Conservation (phyloP, 1,140 invertebrate genomes). For the Manduca sexta region DNA sequence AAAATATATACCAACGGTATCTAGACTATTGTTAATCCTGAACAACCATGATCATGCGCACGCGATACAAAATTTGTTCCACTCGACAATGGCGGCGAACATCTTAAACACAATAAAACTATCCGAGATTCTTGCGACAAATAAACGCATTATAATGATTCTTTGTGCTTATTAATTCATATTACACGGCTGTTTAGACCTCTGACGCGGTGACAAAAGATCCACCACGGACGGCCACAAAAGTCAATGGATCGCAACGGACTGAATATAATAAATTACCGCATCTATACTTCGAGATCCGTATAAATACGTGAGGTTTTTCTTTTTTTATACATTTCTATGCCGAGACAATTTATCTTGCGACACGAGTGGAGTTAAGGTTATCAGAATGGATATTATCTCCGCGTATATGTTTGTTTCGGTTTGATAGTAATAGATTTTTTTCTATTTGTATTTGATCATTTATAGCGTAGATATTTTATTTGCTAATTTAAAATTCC, state of each 20-base stretch:
- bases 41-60: conserved; percentile 35
- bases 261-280: conserved; percentile 67
- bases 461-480: too few species aligned
- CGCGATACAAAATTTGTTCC: conserved; percentile 64
- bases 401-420: conserved; percentile 16
- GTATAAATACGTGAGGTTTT: conserved; percentile 45
- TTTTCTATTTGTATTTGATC: too few species aligned
- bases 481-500: too few species aligned
- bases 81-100: conserved; percentile 30
- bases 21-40: neutral
- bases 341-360: conserved; percentile 65
- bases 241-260: conserved; percentile 59
- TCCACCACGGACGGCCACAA: conserved; percentile 47
- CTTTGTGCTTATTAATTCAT: conserved; percentile 72
- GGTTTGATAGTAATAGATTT: conserved; percentile 7
- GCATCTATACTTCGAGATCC: conserved; percentile 47
- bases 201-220: conserved; percentile 61
- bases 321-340: conserved; percentile 56
- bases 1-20: too few species aligned
- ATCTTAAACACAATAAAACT: conserved; percentile 37
- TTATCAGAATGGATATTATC: conserved; percentile 37
- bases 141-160: conserved; percentile 61
- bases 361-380: conserved; percentile 53
- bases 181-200: conserved; percentile 66
- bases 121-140: conserved; percentile 45